phyloP scores from a whole-genome alignment of 2,888 invertebrate genomes.

The Thyatira batis region DNA sequence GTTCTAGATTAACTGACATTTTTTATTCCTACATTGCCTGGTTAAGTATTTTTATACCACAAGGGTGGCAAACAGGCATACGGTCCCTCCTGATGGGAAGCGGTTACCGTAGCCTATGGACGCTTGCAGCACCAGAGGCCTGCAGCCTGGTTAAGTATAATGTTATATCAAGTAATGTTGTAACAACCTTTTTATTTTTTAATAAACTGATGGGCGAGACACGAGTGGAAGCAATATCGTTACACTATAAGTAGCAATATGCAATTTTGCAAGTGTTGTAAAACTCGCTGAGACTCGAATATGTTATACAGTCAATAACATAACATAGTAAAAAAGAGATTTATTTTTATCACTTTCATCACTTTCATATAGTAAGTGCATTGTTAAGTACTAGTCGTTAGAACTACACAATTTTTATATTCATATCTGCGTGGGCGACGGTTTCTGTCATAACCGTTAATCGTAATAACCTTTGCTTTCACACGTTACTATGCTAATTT shows the following conservation, averaged over 20 bases:
- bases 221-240: not conserved
- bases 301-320: not conserved
- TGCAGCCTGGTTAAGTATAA: too few relatives aligned
- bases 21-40: too few relatives aligned
- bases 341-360: not conserved
- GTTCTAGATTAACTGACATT: too few relatives aligned
- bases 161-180: not conserved
- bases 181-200: not conserved
- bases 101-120: too few relatives aligned
- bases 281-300: not conserved
- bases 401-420: not conserved
- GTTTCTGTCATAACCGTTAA: not conserved
- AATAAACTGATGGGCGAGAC: not conserved
- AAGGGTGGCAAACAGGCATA: too few relatives aligned
- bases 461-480: not conserved
- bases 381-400: not conserved
- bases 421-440: not conserved
- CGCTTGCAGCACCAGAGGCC: too few relatives aligned
- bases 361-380: not conserved
- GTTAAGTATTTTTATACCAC: too few relatives aligned
- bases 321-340: not conserved
- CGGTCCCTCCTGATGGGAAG: too few relatives aligned
- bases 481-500: too few relatives aligned
- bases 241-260: not conserved
- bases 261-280: not conserved